Percentiles rank a stretch among this genome's conserved stretches.
Conservation (phyloP, 2,113 vertebrate genomes). For the Lophotis ruficrista region DNA sequence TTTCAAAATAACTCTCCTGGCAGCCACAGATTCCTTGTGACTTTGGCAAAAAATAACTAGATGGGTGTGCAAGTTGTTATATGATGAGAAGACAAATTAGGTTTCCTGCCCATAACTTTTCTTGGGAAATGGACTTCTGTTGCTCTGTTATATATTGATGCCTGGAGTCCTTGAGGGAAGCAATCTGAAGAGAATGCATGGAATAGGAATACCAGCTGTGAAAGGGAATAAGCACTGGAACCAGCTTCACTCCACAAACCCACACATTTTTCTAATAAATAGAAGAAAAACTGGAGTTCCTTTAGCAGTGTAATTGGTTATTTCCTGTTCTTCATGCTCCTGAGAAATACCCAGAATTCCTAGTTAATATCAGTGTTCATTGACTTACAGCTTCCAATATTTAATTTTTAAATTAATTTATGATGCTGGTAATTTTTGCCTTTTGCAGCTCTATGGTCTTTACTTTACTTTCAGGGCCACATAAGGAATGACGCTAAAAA, state of each 20-base stretch:
- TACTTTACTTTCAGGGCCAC: not conserved
- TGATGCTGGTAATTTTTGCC: not conserved
- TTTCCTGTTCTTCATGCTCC: not conserved
- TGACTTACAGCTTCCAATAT: not conserved
- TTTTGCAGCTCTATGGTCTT: not conserved
- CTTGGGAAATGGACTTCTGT: not conserved
- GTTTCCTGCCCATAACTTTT: not conserved
- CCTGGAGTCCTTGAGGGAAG: not conserved
- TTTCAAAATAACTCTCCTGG: not conserved
- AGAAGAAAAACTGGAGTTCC: not conserved
- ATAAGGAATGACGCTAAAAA: not conserved
- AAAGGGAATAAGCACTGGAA: not conserved
- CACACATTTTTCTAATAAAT: not conserved
- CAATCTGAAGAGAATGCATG: not conserved
- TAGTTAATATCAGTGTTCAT: not conserved
- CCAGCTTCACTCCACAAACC: not conserved
- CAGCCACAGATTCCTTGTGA: not conserved
- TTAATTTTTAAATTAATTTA: not conserved
- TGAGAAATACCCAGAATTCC: not conserved
- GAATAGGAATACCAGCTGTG: not conserved
- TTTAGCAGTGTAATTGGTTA: not conserved
- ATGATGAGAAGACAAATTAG: not conserved
- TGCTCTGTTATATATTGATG: not conserved
- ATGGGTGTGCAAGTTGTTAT: not conserved
- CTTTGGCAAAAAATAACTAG: not conserved